phyloP scores from a whole-genome alignment of 2,113 vertebrate species.

The Cyanoramphus novaezelandiae region DNA sequence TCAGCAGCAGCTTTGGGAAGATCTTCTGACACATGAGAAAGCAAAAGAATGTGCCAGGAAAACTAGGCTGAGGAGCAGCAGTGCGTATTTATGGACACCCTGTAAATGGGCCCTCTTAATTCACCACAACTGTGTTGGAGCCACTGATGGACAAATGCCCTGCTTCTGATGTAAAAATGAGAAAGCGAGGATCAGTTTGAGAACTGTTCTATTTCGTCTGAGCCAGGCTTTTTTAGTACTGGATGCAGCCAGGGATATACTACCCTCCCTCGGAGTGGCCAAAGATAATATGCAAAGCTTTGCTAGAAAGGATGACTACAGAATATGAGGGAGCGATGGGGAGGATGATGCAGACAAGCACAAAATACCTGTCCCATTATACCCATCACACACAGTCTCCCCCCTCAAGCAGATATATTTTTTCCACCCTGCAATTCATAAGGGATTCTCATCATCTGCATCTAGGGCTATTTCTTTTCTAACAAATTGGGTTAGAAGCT shows the following conservation, averaged over 20 bases:
- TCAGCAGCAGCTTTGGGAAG: slow-evolving; percentile 25
- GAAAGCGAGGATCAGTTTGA: neutral
- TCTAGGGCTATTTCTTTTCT: neutral
- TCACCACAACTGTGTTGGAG: neutral
- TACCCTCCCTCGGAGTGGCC: neutral
- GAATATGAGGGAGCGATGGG: neutral
- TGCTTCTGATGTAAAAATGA: slow-evolving; percentile 29
- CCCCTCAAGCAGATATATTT: neutral
- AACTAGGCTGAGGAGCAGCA: slow-evolving; percentile 5
- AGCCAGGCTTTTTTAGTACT: slow-evolving; percentile 5
- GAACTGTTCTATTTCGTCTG: neutral
- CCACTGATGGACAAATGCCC: neutral
- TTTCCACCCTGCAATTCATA: neutral
- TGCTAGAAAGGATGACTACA: neutral
- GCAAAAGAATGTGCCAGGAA: slow-evolving; percentile 32
- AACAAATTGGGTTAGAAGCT: neutral
- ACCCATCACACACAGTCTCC: neutral
- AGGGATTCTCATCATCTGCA: neutral
- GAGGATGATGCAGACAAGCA: neutral
- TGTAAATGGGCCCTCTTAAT: neutral
- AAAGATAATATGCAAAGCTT: slow-evolving; percentile 41
- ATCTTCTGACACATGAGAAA: slow-evolving; percentile 30
- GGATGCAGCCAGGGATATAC: slow-evolving; percentile 20
- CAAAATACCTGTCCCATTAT: neutral
- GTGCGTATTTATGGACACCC: slow-evolving; percentile 15